A percentile compares a stretch with the other conserved stretches of the same genome.
These are phyloP conservation scores for Oxygymnocypris stewartii DNA, from an alignment of 2,113 vertebrate species.

Conservation along the genomic window DNA sequence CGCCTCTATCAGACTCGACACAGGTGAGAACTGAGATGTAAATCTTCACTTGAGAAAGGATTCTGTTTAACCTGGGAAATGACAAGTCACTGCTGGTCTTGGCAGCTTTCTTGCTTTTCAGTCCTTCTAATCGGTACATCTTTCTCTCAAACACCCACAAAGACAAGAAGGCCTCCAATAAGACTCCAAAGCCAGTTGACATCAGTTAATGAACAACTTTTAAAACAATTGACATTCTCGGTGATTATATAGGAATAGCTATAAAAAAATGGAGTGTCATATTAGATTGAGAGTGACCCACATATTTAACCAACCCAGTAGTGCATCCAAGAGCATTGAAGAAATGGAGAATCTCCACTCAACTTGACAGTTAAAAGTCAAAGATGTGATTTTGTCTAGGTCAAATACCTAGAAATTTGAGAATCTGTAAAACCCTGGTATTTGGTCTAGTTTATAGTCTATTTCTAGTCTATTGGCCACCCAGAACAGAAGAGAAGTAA, in stretches of 20 bases:
- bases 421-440: background rate
- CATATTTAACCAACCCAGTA: background rate
- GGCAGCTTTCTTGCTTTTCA: conserved; percentile 16
- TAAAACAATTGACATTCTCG: background rate
- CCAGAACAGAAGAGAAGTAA: background rate
- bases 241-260: background rate
- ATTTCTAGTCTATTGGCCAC: background rate
- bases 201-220: background rate
- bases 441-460: background rate
- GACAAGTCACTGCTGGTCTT: conserved; percentile 50
- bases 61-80: conserved; percentile 34
- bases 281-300: background rate
- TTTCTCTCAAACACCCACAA: background rate
- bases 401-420: background rate
- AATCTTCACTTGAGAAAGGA: conserved; percentile 24
- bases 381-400: background rate
- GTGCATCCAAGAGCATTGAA: background rate
- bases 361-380: background rate
- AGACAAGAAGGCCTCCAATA: background rate
- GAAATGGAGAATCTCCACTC: background rate
- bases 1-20: conserved; percentile 2
- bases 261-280: background rate
- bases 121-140: background rate
- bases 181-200: background rate
- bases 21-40: conserved; percentile 34